Base-by-base conservation (phyloP, 2,888 invertebrate genomes). In the Aspidiotus rigidus region DNA sequence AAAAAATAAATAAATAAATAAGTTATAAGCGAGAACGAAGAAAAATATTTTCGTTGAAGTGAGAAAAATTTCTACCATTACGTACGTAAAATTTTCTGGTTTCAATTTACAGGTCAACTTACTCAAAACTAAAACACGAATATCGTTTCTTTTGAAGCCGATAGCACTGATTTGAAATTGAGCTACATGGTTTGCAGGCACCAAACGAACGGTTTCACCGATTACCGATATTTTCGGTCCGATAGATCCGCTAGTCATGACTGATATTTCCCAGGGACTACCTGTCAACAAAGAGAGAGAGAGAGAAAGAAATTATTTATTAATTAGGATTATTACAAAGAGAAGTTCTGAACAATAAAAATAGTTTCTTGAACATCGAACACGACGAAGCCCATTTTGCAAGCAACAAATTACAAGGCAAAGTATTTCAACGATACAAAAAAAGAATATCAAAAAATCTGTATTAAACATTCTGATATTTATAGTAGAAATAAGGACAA, bases 191-290 rank as follows among this genome's bases (percentile, higher is more conserved):
- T 92, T 89, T 73, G 94, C 93, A 75, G 94, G 90, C 76, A 94
- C 93, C 77, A 93, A 84, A 78, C 91, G 85, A 74, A 93, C 88
- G 75, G 91, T 87, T 81, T 93, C 93, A 77, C 92, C 90, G 77
- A 90, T 83, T 76, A 90, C 88, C 77, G 89, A 88, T 81, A 86
- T 80, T 77, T 85, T 85, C 73, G 84, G 83, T 63, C 77, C 77
- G 73, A 80, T 76, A 77, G 83, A 83, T 76, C 76, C 72, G 72
- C 76, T 74, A 73, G 89, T 86, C 88, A 92, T 89, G 79, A 94
- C 90, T 81, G 89, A 87, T 77, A 94, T 90, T 82, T 86, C 87
- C 94, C 94, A 94, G 81, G 94, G 94, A 81, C 93, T 94, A 76
- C 93, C 93, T 93, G 81, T 67, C 81, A 80, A 7, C 56, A 39